These are phyloP conservation scores for Malurus cyaneus DNA, from an alignment of 2,113 vertebrate genomes.

Conservation along the genomic window DNA sequence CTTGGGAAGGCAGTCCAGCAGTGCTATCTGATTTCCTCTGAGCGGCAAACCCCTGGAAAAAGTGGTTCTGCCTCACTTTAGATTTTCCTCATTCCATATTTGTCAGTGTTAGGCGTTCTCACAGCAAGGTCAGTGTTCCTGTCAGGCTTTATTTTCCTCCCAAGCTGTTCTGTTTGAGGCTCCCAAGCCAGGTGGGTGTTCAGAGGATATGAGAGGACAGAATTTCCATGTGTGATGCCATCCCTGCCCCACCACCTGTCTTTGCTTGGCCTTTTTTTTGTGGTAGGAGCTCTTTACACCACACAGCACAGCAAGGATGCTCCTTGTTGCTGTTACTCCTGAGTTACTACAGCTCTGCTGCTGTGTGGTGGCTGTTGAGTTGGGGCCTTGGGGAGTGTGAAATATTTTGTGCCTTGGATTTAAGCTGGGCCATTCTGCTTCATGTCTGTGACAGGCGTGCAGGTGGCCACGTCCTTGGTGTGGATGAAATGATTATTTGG, in stretches of 20 bases:
- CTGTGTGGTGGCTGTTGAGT: not conserved
- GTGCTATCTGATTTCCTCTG: not conserved
- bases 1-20: not conserved
- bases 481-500: not conserved
- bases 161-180: not conserved
- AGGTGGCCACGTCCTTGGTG: not conserved
- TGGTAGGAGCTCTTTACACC: not conserved
- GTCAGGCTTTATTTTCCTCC: not conserved
- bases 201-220: not conserved
- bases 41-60: not conserved
- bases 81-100: not conserved
- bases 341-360: not conserved
- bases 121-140: not conserved
- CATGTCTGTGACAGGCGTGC: not conserved
- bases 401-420: not conserved
- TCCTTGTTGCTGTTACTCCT: not conserved
- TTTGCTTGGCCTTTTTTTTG: not conserved
- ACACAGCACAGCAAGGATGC: not conserved
- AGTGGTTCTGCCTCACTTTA: not conserved
- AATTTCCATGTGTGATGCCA: not conserved
- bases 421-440: not conserved
- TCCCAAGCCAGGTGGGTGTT: not conserved
- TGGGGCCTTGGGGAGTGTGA: not conserved
- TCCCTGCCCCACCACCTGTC: not conserved
- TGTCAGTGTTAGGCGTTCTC: not conserved